Percentiles rank a stretch among this genome's conserved stretches.
Conservation (phyloP, 2,797 vertebrate species). For the Catharus ustulatus region DNA sequence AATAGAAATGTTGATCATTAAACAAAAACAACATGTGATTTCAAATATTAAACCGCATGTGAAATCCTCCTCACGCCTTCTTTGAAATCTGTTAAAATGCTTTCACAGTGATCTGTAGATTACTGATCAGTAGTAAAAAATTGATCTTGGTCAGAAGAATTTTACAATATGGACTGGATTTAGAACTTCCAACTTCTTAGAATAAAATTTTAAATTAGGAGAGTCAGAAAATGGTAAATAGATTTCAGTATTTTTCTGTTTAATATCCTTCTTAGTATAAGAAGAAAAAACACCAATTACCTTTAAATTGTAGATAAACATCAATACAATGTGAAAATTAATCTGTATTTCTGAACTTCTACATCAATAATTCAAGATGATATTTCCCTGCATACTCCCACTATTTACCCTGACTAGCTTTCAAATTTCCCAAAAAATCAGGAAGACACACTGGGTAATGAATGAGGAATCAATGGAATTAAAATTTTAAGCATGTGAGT, state of each 20-base stretch:
- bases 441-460: neutral
- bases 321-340: neutral
- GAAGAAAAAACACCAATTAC: neutral
- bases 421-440: neutral
- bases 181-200: neutral
- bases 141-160: neutral
- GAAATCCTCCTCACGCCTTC: neutral
- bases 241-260: neutral
- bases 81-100: neutral
- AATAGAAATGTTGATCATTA: neutral
- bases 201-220: neutral
- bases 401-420: neutral
- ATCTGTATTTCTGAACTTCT: neutral
- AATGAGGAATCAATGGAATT: neutral
- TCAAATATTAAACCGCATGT: neutral
- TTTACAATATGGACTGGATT: neutral
- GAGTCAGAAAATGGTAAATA: neutral
- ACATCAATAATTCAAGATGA: neutral
- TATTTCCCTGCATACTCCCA: neutral
- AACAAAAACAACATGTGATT: neutral
- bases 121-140: neutral
- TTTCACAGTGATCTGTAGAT: neutral
- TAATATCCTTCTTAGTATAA: neutral
- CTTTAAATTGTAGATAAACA: neutral
- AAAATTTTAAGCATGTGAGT: neutral